Evolutionary conservation across 1,140 invertebrate species (phyloP), one percentile per base, ranked within the genome.

Genomic region (Drosophila tristis): DNA sequence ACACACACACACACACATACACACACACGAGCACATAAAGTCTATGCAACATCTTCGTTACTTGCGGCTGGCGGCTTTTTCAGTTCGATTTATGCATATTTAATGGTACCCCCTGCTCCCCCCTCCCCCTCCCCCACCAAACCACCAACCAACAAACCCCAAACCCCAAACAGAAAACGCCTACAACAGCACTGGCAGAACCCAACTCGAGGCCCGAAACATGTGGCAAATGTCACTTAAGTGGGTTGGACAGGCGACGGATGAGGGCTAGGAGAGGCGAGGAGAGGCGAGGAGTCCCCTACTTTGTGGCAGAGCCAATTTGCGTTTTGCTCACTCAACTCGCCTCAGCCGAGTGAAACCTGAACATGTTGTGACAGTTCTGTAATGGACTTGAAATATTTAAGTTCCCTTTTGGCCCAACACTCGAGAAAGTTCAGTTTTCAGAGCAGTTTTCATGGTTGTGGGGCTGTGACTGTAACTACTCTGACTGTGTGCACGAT

Each of bases 71-170:
- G 62, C 35, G 16, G 65, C 29, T 42, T 66, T 75, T 63, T 49
- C 62, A 63, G 50, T 77, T 80, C 72, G 63, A 85, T 76, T 85
- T 84, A 84, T 85, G 76, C 57, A 76, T 76, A 61, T 76, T 76
- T 76, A 76, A 76, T 76, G 63, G 73, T 58, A 11, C 49, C 49
- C 55, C 53, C 31, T 16, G 1, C 16, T 16, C 16, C 16, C 1
- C 16, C 16, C 16, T 16, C 16, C 16, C 16, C 16, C 16, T 16
- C 16, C 16, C 16, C 16, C 0, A 16, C 9, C 42, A 26, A 57
- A 43, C 48, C 42, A 20, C 61, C 53, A 20, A 20, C 1, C 20
- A n/a, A 31, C 47, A 59, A 71, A 20, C 35, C 35, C 42, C 15
- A 56, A 63, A 62, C 57, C 16, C 11, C 23, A 45, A 16, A 43